These are phyloP conservation scores for human DNA, from an alignment of 2,113 vertebrate species.

Conservation along the genomic window GRCh38 chr2:205278001-205278500, in stretches of 20 bases:
- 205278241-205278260: not conserved
- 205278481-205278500: not conserved
- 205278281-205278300: not conserved
- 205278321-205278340: not conserved
- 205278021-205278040: not conserved
- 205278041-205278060: constrained; percentile 53
- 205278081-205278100: not conserved
- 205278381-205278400: not conserved
- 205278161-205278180: constrained; percentile 30
- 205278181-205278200: constrained; percentile 23
- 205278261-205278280: not conserved
- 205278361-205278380: not conserved
- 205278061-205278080: constrained; percentile 43
- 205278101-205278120: constrained; percentile 65
- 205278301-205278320: not conserved
- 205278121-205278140: constrained; percentile 67
- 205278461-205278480: not conserved
- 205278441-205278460: not conserved
- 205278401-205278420: not conserved
- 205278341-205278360: not conserved
- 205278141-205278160: constrained; percentile 67
- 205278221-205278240: not conserved
- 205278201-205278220: constrained; percentile 11
- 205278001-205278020: constrained; percentile 41
- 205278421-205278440: not conserved